These are phyloP conservation scores for Orchestia grillus DNA, from an alignment of 1,140 invertebrate species.

Conservation along the genomic window DNA sequence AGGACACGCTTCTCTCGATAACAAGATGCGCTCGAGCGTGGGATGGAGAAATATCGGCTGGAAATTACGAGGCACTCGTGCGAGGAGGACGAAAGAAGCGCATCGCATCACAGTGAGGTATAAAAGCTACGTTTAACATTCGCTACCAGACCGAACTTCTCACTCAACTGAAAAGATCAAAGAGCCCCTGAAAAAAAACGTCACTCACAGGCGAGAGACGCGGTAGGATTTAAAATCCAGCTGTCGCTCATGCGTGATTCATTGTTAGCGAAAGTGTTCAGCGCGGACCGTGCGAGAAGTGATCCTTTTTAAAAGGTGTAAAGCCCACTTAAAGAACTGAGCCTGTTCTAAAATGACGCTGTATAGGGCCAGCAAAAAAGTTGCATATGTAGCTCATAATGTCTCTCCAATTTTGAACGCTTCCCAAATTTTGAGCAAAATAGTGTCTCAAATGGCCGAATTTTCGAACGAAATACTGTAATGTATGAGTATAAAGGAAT, in stretches of 20 bases:
- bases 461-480: neutral
- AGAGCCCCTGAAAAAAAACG: no score
- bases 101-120: neutral
- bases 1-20: neutral
- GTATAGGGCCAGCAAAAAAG: neutral
- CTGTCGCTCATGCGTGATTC: no score
- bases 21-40: neutral
- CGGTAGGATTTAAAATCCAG: no score
- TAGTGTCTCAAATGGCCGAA: neutral
- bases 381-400: neutral
- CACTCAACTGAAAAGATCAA: no score
- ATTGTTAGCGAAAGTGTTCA: no score
- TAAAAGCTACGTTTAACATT: neutral
- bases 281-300: no score
- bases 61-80: neutral
- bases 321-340: no score
- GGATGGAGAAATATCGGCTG: neutral
- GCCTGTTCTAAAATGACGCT: no score
- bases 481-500: neutral
- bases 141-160: no score
- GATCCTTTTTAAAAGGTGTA: no score
- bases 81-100: neutral
- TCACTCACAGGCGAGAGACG: no score
- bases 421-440: neutral
- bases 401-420: neutral